Evolutionary conservation across 2,113 vertebrate genomes (phyloP), one percentile per base, ranked within the genome.

Genomic region (Dicrurus megarhynchus): DNA sequence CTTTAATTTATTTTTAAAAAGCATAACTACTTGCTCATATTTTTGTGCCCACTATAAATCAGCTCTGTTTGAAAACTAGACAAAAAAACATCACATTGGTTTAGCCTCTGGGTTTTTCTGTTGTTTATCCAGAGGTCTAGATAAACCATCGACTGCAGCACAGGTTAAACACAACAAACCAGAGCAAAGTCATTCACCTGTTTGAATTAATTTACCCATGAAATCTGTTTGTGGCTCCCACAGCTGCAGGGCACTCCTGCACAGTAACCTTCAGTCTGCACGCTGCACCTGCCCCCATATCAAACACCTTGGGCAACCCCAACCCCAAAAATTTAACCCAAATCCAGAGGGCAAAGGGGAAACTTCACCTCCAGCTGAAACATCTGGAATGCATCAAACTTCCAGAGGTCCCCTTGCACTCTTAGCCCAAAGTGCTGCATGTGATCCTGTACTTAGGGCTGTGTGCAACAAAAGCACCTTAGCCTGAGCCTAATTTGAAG

Each of bases 11-110:
- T 94, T 92, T 94, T 82, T 53, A 23, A 92, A 80, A 88, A 83
- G 55, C 67, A 41, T 86, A 92, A 92, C 47, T 60, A 56, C 77
- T 87, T 24, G 11, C 41, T 90, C 61, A 35, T 86, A 71, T 81
- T 70, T 94, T 74, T 67, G 67, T 86, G 59, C 78, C 64, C 55
- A 13, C 57, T 60, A 78, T 89, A 94, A 95, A 95, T 78, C 90
- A 92, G 11, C n/a, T 75, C n/a, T 81, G 69, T 93, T 92, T 96
- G 83, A 95, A 94, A 97, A 87, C 52, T 16, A 92, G 79, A 81
- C 83, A 83, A 52, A 96, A 78, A 90, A 35, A 0, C 75, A 82
- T n/a, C 88, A 84, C 76, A 52, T 42, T 32, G n/a, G n/a, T 89
- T 88, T 89, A 52, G 88, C 84, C 90, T 87, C 73, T 52, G 80